Conservation (phyloP, 2,113 vertebrate species). For the Gallinago jamesoni region DNA sequence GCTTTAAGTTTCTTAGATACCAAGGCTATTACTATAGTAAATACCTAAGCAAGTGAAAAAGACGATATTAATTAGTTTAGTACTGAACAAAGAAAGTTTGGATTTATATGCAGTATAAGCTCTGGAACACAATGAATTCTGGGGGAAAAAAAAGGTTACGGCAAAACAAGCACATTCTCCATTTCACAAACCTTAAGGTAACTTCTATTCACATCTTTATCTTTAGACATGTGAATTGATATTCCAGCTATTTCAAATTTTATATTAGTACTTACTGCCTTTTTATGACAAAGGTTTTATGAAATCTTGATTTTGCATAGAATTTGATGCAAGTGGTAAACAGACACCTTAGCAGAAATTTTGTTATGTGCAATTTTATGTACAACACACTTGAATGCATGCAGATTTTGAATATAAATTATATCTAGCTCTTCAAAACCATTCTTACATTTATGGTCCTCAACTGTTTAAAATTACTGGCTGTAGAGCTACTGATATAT, state of each 20-base stretch:
- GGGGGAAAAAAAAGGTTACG: background rate
- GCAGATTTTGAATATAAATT: background rate
- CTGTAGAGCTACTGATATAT: background rate
- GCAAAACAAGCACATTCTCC: background rate
- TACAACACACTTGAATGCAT: background rate
- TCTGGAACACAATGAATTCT: background rate
- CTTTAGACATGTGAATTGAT: background rate
- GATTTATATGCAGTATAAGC: background rate
- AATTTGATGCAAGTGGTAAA: background rate
- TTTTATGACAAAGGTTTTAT: background rate
- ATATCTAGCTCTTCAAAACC: background rate
- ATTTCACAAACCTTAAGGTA: background rate
- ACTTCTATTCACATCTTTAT: background rate
- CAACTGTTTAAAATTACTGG: background rate
- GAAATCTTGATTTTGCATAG: background rate
- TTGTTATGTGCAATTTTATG: background rate
- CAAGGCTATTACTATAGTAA: background rate
- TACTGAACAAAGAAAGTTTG: background rate
- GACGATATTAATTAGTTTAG: background rate
- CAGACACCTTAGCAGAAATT: background rate
- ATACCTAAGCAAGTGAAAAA: background rate
- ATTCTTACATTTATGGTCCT: background rate
- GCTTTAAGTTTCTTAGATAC: background rate
- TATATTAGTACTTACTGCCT: background rate
- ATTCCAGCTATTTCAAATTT: background rate